Conservation (phyloP, 2,888 invertebrate genomes). For the Shargacucullia verbasci region DNA sequence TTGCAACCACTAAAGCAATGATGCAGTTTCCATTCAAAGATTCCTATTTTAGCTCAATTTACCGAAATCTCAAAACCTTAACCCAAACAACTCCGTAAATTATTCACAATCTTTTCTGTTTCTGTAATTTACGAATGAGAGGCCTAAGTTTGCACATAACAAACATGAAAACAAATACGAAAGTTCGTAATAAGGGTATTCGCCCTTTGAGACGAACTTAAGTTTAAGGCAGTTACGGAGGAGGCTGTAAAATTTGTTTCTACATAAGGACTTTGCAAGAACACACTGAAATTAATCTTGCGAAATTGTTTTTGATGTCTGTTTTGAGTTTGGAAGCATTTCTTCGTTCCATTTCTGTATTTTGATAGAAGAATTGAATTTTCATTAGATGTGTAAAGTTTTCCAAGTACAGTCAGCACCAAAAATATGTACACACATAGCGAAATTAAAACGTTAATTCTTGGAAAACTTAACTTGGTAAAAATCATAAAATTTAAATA, state of each 20-base stretch:
- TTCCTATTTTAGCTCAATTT: no score
- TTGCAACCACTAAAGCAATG: no score
- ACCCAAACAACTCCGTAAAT: conserved; percentile 9
- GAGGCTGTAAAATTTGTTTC: conserved; percentile 44
- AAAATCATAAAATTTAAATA: no score
- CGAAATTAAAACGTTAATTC: no score
- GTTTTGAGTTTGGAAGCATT: conserved; percentile 20
- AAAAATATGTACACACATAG: no score
- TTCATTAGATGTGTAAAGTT: no score
- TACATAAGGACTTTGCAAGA: conserved; percentile 38
- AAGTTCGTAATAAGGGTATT: conserved; percentile 51
- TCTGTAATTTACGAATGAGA: conserved; percentile 25
- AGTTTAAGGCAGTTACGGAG: conserved; percentile 26
- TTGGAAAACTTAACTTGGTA: no score
- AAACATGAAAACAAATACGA: conserved; percentile 47
- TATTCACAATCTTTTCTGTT: conserved; percentile 26
- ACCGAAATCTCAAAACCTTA: background rate
- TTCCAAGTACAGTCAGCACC: no score
- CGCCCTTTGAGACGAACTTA: conserved; percentile 46
- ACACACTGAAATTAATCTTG: conserved; percentile 50
- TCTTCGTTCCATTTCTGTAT: background rate
- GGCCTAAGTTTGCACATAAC: conserved; percentile 38
- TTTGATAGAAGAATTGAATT: no score
- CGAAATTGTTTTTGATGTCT: conserved; percentile 41
- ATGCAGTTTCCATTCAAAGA: no score